Evolutionary conservation across 1,140 invertebrate species (phyloP), one percentile per base, ranked within the genome.

Genomic region (Hydropsyche tenuis): DNA sequence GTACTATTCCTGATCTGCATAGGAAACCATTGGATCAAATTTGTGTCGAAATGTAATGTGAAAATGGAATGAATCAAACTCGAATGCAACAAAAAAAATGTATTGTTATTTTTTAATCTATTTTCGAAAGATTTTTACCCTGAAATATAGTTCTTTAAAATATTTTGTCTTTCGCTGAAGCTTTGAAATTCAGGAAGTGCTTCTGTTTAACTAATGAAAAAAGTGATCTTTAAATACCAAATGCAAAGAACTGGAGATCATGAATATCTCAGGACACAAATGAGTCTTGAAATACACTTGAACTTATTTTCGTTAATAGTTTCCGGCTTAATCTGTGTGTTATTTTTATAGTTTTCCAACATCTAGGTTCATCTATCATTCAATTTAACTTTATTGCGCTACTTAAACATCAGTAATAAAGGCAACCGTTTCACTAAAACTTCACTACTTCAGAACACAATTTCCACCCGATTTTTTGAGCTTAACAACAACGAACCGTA

Each of bases 1-100:
- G 92, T 69, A 89, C 87, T 1, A 91, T 97, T 6, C 95, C 95
- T 0, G 90, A 92, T 76, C 84, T 97, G 9, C 77, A 86, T 22
- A 84, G 95, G 9, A 96, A 96, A 82, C 70, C 82, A 9, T 80
- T 96, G 0, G 82, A 90, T 0, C 89, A 96, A 48, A 94, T 96
- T n/a, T 75, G 73, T 71, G 79, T 79, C 16, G 81, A 77, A 70
- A 69, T 77, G 23, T 77, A 65, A 72, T 72, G n/a, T n/a, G n/a
- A n/a, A n/a, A n/a, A n/a, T n/a, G n/a, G n/a, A n/a, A n/a, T n/a
- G n/a, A n/a, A n/a, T n/a, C n/a, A n/a, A n/a, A n/a, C n/a, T n/a
- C n/a, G n/a, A 45, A 45, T 9, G 42, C 42, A 45, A 6, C 14
- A 45, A 45, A 45, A 45, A 9, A 45, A 9, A 45, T n/a, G n/a